phyloP scores from a whole-genome alignment of 2,797 vertebrate species.

The Anabacerthia variegaticeps region DNA sequence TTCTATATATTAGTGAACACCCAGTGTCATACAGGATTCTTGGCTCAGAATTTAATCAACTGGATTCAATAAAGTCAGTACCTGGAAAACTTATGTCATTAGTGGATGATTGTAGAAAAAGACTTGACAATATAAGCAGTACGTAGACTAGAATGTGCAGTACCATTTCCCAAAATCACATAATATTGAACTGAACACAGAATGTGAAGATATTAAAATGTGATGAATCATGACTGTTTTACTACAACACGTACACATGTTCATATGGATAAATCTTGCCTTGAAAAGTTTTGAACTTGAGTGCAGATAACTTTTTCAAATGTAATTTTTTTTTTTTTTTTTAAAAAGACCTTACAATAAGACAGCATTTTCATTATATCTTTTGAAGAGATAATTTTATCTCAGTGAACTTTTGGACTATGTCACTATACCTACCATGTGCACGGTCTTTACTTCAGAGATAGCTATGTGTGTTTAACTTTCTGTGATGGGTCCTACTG shows the following conservation, averaged over 20 bases:
- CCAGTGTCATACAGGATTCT: neutral
- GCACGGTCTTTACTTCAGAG: neutral
- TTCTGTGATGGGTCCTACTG: neutral
- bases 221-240: neutral
- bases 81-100: neutral
- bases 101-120: neutral
- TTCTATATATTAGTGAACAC: neutral
- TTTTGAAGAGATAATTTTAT: neutral
- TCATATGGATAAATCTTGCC: neutral
- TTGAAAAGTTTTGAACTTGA: neutral
- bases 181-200: neutral
- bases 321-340: neutral
- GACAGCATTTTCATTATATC: neutral
- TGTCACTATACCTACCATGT: neutral
- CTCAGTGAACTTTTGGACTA: neutral
- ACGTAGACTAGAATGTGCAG: neutral
- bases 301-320: neutral
- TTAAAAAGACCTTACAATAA: neutral
- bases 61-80: constrained; percentile 20
- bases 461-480: neutral
- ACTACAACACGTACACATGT: neutral
- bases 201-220: neutral
- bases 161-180: neutral
- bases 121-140: neutral
- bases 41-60: neutral